Percentiles rank a stretch among this genome's conserved stretches.
Evolutionary conservation across 2,113 vertebrate genomes (phyloP).

Genomic region (Dunckerocampus dactyliophorus): DNA sequence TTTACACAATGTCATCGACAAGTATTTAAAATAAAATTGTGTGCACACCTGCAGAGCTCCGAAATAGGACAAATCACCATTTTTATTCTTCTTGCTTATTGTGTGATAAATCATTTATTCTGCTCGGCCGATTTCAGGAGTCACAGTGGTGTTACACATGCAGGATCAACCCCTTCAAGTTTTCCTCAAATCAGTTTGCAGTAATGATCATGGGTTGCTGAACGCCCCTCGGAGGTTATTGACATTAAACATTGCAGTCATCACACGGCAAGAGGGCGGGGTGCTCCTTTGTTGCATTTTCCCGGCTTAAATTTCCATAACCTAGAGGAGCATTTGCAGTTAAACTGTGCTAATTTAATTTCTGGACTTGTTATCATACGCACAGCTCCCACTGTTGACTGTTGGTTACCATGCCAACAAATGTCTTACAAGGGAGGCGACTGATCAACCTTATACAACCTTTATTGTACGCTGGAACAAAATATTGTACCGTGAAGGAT

Average conservation of each 20-base stretch:
- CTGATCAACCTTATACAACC: constrained; percentile 3
- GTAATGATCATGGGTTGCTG: constrained; percentile 44
- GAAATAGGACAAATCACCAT: constrained; percentile 9
- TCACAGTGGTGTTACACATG: constrained; percentile 22
- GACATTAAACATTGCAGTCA: constrained; percentile 45
- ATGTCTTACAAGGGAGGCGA: not conserved
- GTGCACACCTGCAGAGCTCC: constrained; percentile 5
- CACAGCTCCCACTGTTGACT: not conserved
- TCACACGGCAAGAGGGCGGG: constrained; percentile 22
- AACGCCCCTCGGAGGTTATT: constrained; percentile 47
- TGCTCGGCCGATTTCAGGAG: constrained; percentile 55
- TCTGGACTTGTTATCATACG: constrained; percentile 8
- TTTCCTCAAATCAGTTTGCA: constrained; percentile 46
- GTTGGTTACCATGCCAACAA: constrained; percentile 17
- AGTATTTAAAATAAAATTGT: not conserved
- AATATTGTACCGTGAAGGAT: constrained; percentile 31
- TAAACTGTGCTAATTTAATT: constrained; percentile 20
- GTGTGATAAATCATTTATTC: constrained; percentile 61
- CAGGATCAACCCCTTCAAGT: constrained; percentile 35
- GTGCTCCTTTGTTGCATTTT: constrained; percentile 13
- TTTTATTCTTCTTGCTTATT: constrained; percentile 47
- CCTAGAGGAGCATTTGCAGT: constrained; percentile 12
- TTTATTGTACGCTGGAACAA: constrained; percentile 13
- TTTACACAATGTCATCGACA: not conserved
- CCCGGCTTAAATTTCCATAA: constrained; percentile 33